Evolutionary conservation across 1,140 invertebrate species (phyloP).

Genomic region (Muscidifurax raptorellus): DNA sequence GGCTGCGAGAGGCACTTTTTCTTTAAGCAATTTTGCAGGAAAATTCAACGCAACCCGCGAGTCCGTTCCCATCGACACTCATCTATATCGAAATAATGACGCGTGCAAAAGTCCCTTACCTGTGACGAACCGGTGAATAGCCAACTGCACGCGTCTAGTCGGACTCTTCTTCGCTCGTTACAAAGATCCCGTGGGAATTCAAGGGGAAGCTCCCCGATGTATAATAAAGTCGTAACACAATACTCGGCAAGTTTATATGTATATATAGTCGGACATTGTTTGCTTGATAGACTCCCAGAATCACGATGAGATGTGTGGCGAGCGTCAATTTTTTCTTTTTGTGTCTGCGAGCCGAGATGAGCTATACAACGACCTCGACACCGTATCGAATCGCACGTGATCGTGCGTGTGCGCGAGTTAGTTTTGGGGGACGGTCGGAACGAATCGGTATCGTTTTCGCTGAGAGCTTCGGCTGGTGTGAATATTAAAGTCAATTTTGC

Average conservation of each 20-base stretch:
- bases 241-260: neutral
- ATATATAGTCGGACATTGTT: neutral
- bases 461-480: neutral
- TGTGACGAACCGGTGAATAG: neutral
- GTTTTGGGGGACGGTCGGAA: neutral
- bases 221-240: conserved; percentile 43
- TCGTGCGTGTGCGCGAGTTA: neutral
- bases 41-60: no score
- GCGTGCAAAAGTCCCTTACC: conserved; percentile 24
- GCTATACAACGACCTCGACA: neutral
- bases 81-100: neutral
- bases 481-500: neutral
- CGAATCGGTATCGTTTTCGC: neutral
- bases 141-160: conserved; percentile 47
- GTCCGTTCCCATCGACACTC: no score
- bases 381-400: conserved; percentile 16
- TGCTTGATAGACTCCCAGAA: conserved; percentile 11
- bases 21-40: no score
- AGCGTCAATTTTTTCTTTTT: conserved; percentile 5
- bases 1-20: neutral
- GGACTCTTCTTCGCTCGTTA: conserved; percentile 4
- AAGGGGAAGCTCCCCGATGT: conserved; percentile 22
- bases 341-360: no score
- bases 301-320: conserved; percentile 28
- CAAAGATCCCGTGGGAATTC: conserved; percentile 35